A percentile compares a stretch with the other conserved stretches of the same genome.
Conservation (phyloP, 2,797 vertebrate genomes). For the Myiotriccus ornatus region DNA sequence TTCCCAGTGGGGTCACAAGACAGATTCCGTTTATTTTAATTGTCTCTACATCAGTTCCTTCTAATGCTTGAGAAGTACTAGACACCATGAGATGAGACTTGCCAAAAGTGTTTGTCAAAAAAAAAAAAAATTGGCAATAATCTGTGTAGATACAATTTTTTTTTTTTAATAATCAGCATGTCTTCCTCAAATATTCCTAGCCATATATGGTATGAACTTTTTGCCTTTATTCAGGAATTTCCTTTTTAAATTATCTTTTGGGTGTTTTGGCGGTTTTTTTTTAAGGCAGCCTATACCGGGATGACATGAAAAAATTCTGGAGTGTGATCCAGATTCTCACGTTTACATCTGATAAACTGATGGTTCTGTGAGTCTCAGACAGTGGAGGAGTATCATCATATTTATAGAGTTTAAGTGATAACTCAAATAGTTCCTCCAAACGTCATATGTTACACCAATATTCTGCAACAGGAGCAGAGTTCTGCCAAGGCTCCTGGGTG, state of each 20-base stretch:
- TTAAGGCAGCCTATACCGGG: background rate
- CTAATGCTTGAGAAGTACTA: background rate
- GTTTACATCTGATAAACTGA: background rate
- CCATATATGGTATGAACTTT: constrained; percentile 25
- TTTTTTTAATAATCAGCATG: background rate
- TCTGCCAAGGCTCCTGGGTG: background rate
- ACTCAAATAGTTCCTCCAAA: constrained; percentile 6
- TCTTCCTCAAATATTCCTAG: background rate
- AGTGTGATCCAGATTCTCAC: background rate
- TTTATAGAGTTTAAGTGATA: background rate
- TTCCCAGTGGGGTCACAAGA: background rate
- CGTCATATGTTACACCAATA: background rate
- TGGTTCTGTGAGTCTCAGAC: background rate
- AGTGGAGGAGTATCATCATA: background rate
- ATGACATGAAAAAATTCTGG: background rate
- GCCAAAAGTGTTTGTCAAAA: constrained; percentile 2
- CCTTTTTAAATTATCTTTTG: background rate
- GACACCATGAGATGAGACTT: background rate
- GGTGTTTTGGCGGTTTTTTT: background rate
- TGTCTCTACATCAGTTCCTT: background rate
- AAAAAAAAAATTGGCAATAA: background rate
- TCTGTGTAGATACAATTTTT: background rate
- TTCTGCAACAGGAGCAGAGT: background rate
- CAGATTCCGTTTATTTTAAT: constrained; percentile 26
- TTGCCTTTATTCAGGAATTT: constrained; percentile 41